Evolutionary conservation across 2,888 invertebrate species (phyloP).

Genomic region (Agriopis marginaria): DNA sequence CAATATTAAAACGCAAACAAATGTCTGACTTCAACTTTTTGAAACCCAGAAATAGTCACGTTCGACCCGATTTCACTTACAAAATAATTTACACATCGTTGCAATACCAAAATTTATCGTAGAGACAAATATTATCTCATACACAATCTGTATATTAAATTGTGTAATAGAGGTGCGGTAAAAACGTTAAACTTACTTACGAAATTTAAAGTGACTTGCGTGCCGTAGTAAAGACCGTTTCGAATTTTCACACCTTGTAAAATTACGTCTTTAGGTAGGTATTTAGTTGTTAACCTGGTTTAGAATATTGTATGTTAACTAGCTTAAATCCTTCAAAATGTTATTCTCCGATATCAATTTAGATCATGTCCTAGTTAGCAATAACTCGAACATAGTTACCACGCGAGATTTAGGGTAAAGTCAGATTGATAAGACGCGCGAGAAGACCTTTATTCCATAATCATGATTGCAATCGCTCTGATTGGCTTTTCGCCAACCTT

Average conservation of each 20-base stretch:
- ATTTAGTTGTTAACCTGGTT: no score
- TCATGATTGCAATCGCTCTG: no score
- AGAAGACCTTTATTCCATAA: no score
- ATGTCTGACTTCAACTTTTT: neutral
- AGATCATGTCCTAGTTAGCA: neutral
- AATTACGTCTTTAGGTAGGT: neutral
- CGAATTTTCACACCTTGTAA: constrained; percentile 2
- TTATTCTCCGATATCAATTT: neutral
- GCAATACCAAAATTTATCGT: constrained; percentile 1
- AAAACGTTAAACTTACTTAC: neutral
- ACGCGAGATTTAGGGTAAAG: no score
- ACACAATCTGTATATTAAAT: constrained; percentile 1
- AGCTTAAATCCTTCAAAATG: neutral
- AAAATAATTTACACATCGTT: constrained; percentile 17
- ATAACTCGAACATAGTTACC: no score
- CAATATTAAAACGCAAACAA: neutral
- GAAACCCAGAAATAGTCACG: constrained; percentile 16
- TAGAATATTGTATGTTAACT: neutral
- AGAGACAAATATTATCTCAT: constrained; percentile 19
- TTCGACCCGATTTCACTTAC: constrained; percentile 21
- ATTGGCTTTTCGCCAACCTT: no score
- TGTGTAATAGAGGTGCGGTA: constrained; percentile 2
- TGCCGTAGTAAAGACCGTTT: neutral
- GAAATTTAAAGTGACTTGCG: neutral
- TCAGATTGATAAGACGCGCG: no score